Percentiles rank a stretch among this genome's conserved stretches.
phyloP scores from a whole-genome alignment of 1,140 invertebrate species.

The Macrobrachium rosenbergii region DNA sequence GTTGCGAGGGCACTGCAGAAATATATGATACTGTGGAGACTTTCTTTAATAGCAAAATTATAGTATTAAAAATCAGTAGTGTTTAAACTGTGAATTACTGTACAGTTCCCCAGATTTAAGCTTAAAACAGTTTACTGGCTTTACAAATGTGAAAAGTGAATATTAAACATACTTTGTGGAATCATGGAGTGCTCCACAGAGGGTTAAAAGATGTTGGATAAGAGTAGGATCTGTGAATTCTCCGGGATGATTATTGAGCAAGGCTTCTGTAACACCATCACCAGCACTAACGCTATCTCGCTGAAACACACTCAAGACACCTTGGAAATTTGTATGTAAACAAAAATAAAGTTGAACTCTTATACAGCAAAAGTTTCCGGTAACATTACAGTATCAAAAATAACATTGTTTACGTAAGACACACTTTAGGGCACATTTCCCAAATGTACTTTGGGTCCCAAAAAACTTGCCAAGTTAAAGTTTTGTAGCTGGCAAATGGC shows the following conservation, averaged over 20 bases:
- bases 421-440: too few relatives aligned
- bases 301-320: constrained; percentile 90
- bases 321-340: constrained; percentile 87
- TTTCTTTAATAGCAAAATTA: too few relatives aligned
- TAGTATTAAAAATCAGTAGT: background rate
- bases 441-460: too few relatives aligned
- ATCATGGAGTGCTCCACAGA: constrained; percentile 90
- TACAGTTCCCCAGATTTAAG: background rate
- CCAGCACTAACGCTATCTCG: constrained; percentile 85
- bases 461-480: too few relatives aligned
- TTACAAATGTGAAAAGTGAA: background rate
- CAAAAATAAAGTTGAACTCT: background rate
- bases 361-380: too few relatives aligned
- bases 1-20: constrained; percentile 86
- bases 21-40: constrained; percentile 15
- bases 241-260: constrained; percentile 75
- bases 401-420: too few relatives aligned
- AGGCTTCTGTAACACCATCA: constrained; percentile 84
- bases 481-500: too few relatives aligned
- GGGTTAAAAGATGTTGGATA: constrained; percentile 87
- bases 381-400: too few relatives aligned
- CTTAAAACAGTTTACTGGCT: background rate
- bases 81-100: background rate
- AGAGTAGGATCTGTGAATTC: constrained; percentile 85
- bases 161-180: constrained; percentile 83